These are phyloP conservation scores for Limnodromus scolopaceus DNA, from an alignment of 2,797 vertebrate genomes.

Conservation along the genomic window DNA sequence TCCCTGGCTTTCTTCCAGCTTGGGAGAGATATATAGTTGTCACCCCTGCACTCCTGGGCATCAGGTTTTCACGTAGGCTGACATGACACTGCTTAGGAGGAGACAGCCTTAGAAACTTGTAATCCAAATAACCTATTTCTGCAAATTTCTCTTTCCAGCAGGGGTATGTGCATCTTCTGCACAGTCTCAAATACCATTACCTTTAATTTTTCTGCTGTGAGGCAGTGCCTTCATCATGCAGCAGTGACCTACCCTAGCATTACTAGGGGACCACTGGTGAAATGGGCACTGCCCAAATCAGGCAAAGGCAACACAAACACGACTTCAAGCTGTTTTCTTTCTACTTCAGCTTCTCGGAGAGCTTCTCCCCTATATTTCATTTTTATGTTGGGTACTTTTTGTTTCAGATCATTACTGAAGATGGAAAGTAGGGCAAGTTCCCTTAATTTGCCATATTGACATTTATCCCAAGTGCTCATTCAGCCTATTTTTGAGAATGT, in stretches of 20 bases:
- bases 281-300: background rate
- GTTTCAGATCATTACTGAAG: conserved; percentile 8
- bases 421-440: background rate
- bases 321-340: background rate
- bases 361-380: background rate
- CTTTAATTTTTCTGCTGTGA: background rate
- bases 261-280: background rate
- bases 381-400: background rate
- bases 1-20: background rate
- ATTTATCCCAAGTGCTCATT: background rate
- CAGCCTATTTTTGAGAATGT: background rate
- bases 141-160: background rate
- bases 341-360: background rate
- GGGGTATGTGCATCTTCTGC: background rate
- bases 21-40: background rate
- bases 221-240: background rate
- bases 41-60: background rate
- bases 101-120: background rate
- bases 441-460: conserved; percentile 15
- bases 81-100: background rate
- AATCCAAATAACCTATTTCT: background rate
- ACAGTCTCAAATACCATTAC: background rate
- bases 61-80: background rate
- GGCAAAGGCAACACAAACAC: background rate
- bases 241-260: background rate